Evolutionary conservation across 2,113 vertebrate species (phyloP), one percentile per base, ranked within the genome.

Genomic region (Pelecanoides urinatrix): DNA sequence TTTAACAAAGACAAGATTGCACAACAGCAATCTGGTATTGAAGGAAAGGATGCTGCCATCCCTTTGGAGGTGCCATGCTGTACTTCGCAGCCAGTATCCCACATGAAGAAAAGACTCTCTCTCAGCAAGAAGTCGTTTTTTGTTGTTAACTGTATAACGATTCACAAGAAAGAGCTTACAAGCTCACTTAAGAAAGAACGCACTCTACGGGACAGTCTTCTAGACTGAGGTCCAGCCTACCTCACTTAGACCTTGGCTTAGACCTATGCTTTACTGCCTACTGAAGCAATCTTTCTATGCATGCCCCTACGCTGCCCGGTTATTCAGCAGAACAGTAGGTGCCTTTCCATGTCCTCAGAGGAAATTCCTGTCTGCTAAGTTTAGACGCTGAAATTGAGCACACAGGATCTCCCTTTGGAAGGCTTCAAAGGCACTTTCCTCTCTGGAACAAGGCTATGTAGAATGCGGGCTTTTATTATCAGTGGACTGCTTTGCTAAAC

Each of bases 351-450:
- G 1, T 85, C 90, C 78, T 91, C 81, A 82, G 87, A 96, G 90
- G 93, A 85, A 95, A 96, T 82, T 95, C 81, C 94, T 68, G 40
- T 76, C 81, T 79, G 81, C 84, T 96, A 96, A 90, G 77, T 94
- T 94, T 90, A 96, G 96, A 76, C 5, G 7, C 53, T 73, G 86
- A 93, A 95, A 95, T 34, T 61, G 88, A 96, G 90, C 66, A 82
- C 92, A 94, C 36, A 94, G 84, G 81, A 94, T 82, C 92, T 97
- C 81, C 92, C 77, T 53, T 62, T 66, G 90, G 90, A 96, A 88
- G 70, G 49, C 53, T 91, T 85, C 62, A 94, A 88, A 96, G 87
- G 77, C 77, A 91, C 70, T 61, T 82, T 81, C 18, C 52, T 81
- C 80, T 71, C 77, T 87, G 36, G 34, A 92, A 42, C 6, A 81